phyloP scores from a whole-genome alignment of 2,888 invertebrate species.

The Orchesellides sinensis region DNA sequence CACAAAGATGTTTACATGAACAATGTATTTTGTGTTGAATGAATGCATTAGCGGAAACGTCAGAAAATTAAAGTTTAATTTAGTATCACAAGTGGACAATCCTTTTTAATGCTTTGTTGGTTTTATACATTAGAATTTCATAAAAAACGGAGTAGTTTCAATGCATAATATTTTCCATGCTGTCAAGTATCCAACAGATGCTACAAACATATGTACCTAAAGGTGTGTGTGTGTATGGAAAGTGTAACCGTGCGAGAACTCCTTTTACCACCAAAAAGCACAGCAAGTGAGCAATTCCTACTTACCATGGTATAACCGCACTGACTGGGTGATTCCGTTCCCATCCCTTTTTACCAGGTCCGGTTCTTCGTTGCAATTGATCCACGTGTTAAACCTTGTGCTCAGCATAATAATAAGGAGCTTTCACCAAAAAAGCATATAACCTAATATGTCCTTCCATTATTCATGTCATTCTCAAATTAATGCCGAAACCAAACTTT shows the following conservation, averaged over 20 bases:
- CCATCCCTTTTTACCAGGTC: not conserved
- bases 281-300: not conserved
- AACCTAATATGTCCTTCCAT: not conserved
- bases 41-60: constrained; percentile 51
- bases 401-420: constrained; percentile 7
- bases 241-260: not conserved
- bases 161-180: not conserved
- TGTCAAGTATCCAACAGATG: too few relatives aligned
- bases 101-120: constrained; percentile 3
- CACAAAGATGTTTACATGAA: not conserved
- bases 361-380: constrained; percentile 34
- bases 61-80: constrained; percentile 51
- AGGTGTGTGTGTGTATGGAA: too few relatives aligned
- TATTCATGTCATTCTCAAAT: not conserved
- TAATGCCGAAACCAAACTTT: too few relatives aligned
- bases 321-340: not conserved
- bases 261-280: not conserved
- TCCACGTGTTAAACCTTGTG: constrained; percentile 17
- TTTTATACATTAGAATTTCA: not conserved
- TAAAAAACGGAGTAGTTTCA: not conserved
- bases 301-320: not conserved
- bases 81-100: constrained; percentile 34
- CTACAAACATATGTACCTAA: too few relatives aligned
- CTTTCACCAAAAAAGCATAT: constrained; percentile 4
- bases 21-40: not conserved